phyloP scores from a whole-genome alignment of 2,113 vertebrate species.

The Crotalus tigris region DNA sequence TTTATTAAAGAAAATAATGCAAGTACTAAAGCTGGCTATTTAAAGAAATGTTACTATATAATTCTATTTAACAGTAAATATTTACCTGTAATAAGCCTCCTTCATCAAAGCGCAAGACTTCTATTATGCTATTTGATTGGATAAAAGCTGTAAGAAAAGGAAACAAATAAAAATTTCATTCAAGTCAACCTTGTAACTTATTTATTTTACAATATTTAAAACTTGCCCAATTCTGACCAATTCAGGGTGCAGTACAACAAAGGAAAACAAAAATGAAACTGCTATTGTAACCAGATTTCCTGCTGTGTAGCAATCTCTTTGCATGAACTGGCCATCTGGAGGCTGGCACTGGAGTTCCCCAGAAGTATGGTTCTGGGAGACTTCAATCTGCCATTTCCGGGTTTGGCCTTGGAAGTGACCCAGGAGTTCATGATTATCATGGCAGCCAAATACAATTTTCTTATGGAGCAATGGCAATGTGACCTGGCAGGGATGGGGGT shows the following conservation, averaged over 20 bases:
- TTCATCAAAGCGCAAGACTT: conserved; percentile 95
- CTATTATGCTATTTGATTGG: conserved; percentile 95
- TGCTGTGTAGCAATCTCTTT: not conserved
- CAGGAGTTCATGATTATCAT: not conserved
- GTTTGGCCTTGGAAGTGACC: not conserved
- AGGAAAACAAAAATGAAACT: not conserved
- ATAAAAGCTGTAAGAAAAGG: conserved; percentile 87
- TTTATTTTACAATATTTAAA: not conserved
- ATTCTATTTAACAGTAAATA: not conserved
- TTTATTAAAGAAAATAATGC: not conserved
- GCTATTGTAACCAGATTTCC: not conserved
- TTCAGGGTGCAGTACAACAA: not conserved
- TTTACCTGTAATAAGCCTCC: conserved; percentile 92
- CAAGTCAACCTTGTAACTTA: not conserved
- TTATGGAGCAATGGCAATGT: not conserved
- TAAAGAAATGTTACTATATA: not conserved
- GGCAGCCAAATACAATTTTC: not conserved
- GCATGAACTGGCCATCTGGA: not conserved
- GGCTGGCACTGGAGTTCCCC: not conserved
- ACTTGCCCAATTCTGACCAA: not conserved
- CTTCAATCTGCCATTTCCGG: not conserved
- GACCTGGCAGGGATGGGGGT: not conserved
- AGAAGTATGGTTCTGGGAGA: not conserved
- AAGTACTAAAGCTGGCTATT: not conserved
- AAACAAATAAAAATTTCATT: not conserved